These are phyloP conservation scores for Zosterops pallidus DNA, from an alignment of 2,113 vertebrate species.

Conservation along the genomic window DNA sequence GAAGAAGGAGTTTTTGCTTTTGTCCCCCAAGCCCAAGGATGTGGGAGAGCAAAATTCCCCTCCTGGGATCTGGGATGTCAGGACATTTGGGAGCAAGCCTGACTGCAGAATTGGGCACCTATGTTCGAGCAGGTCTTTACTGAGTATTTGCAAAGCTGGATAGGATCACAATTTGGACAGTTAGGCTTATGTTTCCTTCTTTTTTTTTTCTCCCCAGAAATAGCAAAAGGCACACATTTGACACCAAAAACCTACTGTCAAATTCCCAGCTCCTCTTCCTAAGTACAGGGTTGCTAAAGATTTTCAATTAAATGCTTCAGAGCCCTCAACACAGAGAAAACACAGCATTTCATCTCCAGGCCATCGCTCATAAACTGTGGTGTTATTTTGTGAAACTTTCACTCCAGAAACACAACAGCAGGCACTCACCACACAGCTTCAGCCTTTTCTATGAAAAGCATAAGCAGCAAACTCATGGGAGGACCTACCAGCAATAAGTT, in stretches of 20 bases:
- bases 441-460: accelerated
- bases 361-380: accelerated
- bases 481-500: background rate
- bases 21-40: accelerated
- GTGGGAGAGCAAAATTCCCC: accelerated
- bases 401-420: background rate
- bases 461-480: background rate
- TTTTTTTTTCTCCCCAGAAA: background rate
- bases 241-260: background rate
- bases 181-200: background rate
- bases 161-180: background rate
- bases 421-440: background rate
- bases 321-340: background rate
- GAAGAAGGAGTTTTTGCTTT: background rate
- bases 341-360: background rate
- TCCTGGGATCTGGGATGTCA: background rate
- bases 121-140: background rate
- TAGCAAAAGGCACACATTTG: background rate
- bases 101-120: background rate
- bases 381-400: background rate
- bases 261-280: background rate
- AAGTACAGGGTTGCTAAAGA: background rate
- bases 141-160: background rate
- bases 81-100: background rate
- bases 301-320: background rate